A percentile compares a stretch with the other conserved stretches of the same genome.
Conservation (phyloP, 2,888 invertebrate species). For the Aspidapion aeneum region DNA sequence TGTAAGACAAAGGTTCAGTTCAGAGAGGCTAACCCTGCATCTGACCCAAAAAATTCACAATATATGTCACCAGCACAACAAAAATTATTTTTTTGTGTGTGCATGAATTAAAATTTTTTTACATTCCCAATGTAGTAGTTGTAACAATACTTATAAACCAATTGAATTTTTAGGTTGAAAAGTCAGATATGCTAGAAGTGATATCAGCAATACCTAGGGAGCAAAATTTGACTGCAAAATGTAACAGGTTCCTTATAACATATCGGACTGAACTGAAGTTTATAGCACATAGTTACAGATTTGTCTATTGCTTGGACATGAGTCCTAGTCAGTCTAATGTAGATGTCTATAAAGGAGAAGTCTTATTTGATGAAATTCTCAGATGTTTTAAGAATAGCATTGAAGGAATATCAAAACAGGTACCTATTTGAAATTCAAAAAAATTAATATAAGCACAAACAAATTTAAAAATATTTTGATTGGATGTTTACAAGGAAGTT, state of each 20-base stretch:
- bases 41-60: not conserved
- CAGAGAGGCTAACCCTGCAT: not conserved
- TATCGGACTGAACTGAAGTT: slow-evolving; percentile 61
- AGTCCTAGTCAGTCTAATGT: slow-evolving; percentile 73
- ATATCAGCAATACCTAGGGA: slow-evolving; percentile 60
- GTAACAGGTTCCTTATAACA: slow-evolving; percentile 53
- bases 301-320: slow-evolving; percentile 73
- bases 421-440: slow-evolving; percentile 41
- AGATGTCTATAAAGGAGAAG: slow-evolving; percentile 59
- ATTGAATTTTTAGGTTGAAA: slow-evolving; percentile 45
- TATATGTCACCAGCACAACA: not conserved
- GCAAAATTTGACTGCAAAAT: slow-evolving; percentile 43
- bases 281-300: slow-evolving; percentile 65
- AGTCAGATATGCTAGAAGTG: slow-evolving; percentile 57
- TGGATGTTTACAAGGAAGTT: no score
- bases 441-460: no score
- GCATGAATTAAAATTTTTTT: slow-evolving; percentile 3
- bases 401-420: slow-evolving; percentile 55
- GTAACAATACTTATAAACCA: no score
- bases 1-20: slow-evolving; percentile 33
- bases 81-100: not conserved
- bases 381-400: slow-evolving; percentile 54
- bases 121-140: no score
- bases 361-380: slow-evolving; percentile 60
- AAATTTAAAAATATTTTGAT: no score